A percentile compares a stretch with the other conserved stretches of the same genome.
phyloP scores from a whole-genome alignment of 1,140 invertebrate species.

The Ctenoplectra terminalis region DNA sequence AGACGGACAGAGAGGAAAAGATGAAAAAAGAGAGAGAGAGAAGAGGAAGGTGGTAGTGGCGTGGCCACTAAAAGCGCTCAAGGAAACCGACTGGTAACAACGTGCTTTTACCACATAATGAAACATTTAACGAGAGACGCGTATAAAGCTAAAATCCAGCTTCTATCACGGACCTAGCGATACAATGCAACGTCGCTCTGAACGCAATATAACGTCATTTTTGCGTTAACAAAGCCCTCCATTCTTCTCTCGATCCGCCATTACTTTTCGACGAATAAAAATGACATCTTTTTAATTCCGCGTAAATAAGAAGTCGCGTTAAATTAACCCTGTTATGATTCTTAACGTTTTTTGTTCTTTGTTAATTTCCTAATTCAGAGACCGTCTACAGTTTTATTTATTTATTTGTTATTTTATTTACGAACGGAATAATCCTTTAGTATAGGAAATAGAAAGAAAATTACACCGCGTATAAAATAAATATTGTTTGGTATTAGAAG shows the following conservation, averaged over 20 bases:
- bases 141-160: conserved; percentile 32
- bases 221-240: conserved; percentile 1
- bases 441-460: too few species aligned
- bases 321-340: too few species aligned
- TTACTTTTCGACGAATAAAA: background rate
- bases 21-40: background rate
- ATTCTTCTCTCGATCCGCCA: too few species aligned
- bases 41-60: background rate
- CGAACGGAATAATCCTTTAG: too few species aligned
- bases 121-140: conserved; percentile 38
- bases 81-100: conserved; percentile 37
- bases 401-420: too few species aligned
- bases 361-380: too few species aligned
- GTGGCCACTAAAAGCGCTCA: conserved; percentile 21
- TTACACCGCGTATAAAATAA: too few species aligned
- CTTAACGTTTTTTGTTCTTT: too few species aligned
- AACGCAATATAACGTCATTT: background rate
- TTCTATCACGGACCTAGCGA: background rate
- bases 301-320: too few species aligned
- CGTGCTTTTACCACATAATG: conserved; percentile 45
- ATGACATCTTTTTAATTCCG: too few species aligned
- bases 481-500: too few species aligned
- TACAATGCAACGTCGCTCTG: background rate
- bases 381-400: too few species aligned
- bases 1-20: background rate